phyloP scores from a whole-genome alignment of 2,888 invertebrate genomes.

The Halictus ligatus region DNA sequence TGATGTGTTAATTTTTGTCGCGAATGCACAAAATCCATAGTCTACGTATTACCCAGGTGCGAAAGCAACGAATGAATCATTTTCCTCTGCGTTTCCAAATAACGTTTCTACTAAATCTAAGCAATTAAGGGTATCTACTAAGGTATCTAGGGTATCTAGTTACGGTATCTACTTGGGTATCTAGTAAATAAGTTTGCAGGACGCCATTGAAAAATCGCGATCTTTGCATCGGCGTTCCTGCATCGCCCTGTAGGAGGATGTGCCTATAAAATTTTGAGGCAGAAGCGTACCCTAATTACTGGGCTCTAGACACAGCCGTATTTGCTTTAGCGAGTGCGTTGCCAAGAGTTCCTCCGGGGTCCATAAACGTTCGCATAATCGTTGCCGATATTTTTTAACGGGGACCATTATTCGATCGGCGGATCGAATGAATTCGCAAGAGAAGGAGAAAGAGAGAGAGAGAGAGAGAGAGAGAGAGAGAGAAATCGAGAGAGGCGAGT shows the following conservation, averaged over 20 bases:
- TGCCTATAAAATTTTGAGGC: background rate
- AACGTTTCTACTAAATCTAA: no score
- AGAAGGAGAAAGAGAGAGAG: no score
- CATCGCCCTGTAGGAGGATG: background rate
- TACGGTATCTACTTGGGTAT: no score
- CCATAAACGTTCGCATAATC: conserved; percentile 1
- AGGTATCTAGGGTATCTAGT: no score
- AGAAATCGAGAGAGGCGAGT: background rate
- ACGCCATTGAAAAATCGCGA: no score
- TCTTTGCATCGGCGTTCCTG: background rate
- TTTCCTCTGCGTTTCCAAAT: no score
- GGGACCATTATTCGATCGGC: conserved; percentile 5
- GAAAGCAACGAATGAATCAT: no score
- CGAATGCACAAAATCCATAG: no score
- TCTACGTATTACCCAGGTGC: no score
- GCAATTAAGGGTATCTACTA: no score
- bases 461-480: background rate
- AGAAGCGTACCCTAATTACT: background rate
- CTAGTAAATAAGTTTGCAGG: no score
- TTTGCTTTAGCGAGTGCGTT: background rate
- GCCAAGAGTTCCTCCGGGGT: background rate
- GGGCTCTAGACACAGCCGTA: background rate
- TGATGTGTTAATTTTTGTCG: no score
- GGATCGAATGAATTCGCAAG: background rate
- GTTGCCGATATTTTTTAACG: conserved; percentile 16